Conservation (phyloP, 2,113 vertebrate genomes). For the Genyomyrus donnyi region DNA sequence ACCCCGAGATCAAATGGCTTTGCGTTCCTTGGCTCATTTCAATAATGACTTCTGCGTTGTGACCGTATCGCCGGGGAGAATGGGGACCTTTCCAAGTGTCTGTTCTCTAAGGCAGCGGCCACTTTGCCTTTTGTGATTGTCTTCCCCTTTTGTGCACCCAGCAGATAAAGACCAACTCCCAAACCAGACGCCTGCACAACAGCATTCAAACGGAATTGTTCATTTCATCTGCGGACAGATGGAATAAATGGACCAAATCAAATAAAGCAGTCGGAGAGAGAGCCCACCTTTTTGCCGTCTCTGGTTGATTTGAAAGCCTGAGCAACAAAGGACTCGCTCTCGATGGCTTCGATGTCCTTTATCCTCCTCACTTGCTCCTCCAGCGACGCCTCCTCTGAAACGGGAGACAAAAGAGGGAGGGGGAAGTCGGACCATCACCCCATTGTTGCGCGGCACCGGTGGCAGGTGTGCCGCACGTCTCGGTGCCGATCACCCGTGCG, state of each 20-base stretch:
- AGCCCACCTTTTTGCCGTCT: constrained; percentile 80
- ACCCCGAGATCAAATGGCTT: constrained; percentile 53
- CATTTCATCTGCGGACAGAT: constrained; percentile 63
- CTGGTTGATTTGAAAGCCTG: constrained; percentile 92
- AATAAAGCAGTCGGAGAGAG: constrained; percentile 53
- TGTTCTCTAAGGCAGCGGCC: background rate
- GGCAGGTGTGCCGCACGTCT: constrained; percentile 3
- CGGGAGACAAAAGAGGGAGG: constrained; percentile 34
- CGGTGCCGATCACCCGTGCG: background rate
- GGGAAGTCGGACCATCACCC: constrained; percentile 26
- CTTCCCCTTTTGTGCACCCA: constrained; percentile 38
- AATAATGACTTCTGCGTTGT: constrained; percentile 56
- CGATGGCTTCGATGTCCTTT: constrained; percentile 95
- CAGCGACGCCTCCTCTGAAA: constrained; percentile 78
- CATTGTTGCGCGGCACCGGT: background rate
- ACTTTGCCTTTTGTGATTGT: constrained; percentile 8
- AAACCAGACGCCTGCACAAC: constrained; percentile 40
- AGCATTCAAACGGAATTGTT: constrained; percentile 57
- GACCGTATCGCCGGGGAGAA: constrained; percentile 38
- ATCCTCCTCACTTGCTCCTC: constrained; percentile 88
- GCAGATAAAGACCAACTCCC: constrained; percentile 40
- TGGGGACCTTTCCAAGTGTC: background rate
- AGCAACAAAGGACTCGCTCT: constrained; percentile 90
- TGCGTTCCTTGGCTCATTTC: constrained; percentile 48
- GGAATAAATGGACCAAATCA: constrained; percentile 47